Base-by-base conservation (phyloP, 2,113 vertebrate species). In the Epinephelus cyanopodus region DNA sequence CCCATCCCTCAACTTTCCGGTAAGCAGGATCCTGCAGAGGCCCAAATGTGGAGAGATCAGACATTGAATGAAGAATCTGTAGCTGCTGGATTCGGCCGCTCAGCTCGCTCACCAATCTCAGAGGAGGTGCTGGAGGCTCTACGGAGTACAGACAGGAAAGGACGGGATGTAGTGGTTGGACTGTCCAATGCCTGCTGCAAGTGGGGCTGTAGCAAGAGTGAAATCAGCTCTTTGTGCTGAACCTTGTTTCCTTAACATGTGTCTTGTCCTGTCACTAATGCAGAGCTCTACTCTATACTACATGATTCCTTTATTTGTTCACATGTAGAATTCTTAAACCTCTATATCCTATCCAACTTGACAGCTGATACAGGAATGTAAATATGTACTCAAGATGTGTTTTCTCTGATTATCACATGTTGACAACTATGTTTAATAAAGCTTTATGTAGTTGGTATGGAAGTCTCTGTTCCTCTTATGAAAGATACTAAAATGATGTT, bases 141-240 rank as follows among this genome's bases (percentile, higher is more conserved):
- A 12, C 89, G 91, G 65, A 93, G 93, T 12, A 77, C 87, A 18
- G 94, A 93, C 6, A 93, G 96, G 12, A 91, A 92, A 68, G 91
- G 89, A 27, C 92, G 95, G 0, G 96, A 97, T 11, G 90, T 96
- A 6, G 92, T 95, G 79, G 88, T 94, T 0, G 96, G 96, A 15
- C 92, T 97, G 67, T 96, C 95, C 64, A 96, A 94, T 10, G 94
- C 90, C 29, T 97, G 97, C 83, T 97, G 97, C 93, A 96, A 95
- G 65, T 96, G 93, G 95, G 96, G 96, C 0, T 97, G 97, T 79
- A 97, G 95, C 89, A 97, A 96, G 73, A 95, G 92, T 56, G 95
- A 97, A 79, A 96, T 97, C 88, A 97, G 96, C 88, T 96, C 95
- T 27, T 91, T 97, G 58, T 97, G 97, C 90, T 97, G 93, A 94